Evolutionary conservation across 2,888 invertebrate genomes (phyloP).

Genomic region (Tupiocoris notatus): DNA sequence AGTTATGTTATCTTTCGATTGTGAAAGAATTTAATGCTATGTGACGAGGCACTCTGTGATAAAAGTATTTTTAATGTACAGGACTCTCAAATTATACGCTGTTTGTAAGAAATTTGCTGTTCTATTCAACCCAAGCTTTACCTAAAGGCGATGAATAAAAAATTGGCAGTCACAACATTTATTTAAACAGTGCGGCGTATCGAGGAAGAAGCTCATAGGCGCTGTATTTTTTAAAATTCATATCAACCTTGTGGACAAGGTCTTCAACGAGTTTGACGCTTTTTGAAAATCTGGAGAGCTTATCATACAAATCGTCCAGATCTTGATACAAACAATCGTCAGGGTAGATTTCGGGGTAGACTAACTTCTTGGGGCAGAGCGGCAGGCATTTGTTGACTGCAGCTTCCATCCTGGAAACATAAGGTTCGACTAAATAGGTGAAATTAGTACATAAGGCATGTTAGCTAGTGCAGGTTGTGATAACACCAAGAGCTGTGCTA

Average conservation of each 20-base stretch:
- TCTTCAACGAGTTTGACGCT: slow-evolving; percentile 1
- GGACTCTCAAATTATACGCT: background rate
- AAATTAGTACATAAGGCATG: no score
- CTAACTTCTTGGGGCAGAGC: slow-evolving; percentile 65
- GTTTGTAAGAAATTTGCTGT: no score
- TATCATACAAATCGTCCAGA: slow-evolving; percentile 60
- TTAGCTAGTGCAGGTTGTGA: no score
- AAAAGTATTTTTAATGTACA: background rate
- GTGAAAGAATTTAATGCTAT: background rate
- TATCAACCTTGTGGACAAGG: background rate
- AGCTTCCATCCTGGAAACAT: slow-evolving; percentile 59
- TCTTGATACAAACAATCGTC: slow-evolving; percentile 62
- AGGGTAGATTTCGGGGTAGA: slow-evolving; percentile 72
- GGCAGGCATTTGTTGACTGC: slow-evolving; percentile 68
- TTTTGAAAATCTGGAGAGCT: slow-evolving; percentile 56
- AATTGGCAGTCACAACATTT: no score
- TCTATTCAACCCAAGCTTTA: no score
- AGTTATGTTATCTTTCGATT: background rate
- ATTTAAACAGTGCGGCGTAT: slow-evolving; percentile 24
- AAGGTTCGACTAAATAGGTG: background rate
- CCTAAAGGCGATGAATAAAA: no score
- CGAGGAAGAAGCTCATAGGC: slow-evolving; percentile 5
- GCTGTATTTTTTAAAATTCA: slow-evolving; percentile 22
- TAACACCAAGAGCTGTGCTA: no score
- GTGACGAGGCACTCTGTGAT: background rate